Evolutionary conservation across 1,140 invertebrate genomes (phyloP).

Genomic region (Lineus longissimus): DNA sequence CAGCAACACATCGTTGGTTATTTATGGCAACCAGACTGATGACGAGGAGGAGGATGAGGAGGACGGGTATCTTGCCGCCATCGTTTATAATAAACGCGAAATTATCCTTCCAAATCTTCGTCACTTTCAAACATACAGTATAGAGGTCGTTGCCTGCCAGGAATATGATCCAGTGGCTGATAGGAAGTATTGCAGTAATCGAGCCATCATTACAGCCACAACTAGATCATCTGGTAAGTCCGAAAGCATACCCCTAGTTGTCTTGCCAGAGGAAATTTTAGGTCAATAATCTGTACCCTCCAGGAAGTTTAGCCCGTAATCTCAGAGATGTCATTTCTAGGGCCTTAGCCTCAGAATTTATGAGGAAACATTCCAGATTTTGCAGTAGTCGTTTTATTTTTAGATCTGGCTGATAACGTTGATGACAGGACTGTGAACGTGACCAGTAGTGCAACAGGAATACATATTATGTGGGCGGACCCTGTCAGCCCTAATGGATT

Average conservation of each 20-base stretch:
- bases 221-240: slow-evolving; percentile 41
- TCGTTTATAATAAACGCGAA: slow-evolving; percentile 28
- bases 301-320: too few relatives aligned
- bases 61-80: slow-evolving; percentile 15
- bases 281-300: too few relatives aligned
- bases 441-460: slow-evolving; percentile 44
- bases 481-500: slow-evolving; percentile 80
- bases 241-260: neutral
- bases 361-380: too few relatives aligned
- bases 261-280: too few relatives aligned
- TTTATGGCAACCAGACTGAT: neutral
- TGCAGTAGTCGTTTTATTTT: slow-evolving; percentile 18
- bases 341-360: too few relatives aligned
- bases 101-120: slow-evolving; percentile 46
- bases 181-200: slow-evolving; percentile 42
- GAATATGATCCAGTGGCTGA: slow-evolving; percentile 24
- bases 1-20: neutral
- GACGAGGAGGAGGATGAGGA: neutral
- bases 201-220: slow-evolving; percentile 42
- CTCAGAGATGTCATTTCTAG: slow-evolving; percentile 9
- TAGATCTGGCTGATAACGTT: slow-evolving; percentile 46
- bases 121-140: slow-evolving; percentile 57
- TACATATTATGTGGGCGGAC: slow-evolving; percentile 67
- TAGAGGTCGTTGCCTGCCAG: slow-evolving; percentile 51
- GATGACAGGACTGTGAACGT: slow-evolving; percentile 30